Base-by-base conservation (phyloP, 2,113 vertebrate genomes). In the Coturnix japonica region DNA sequence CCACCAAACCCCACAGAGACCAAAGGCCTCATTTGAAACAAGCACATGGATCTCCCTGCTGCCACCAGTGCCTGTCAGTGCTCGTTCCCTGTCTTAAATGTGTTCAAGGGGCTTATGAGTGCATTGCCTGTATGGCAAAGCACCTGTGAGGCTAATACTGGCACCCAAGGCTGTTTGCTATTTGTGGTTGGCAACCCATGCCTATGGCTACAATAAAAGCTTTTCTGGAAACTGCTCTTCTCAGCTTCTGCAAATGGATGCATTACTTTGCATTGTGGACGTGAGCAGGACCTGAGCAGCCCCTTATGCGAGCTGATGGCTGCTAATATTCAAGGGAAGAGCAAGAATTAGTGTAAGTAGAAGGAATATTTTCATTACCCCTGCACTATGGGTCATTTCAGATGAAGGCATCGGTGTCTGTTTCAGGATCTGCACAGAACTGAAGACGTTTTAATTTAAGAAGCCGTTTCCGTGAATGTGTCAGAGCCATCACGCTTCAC, bases 231-330 rank as follows among this genome's bases (percentile, higher is more conserved):
- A 54, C 30, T 39, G 43, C 57, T 46, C 12, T 35, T 35, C 85
- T n/a, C n/a, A 5, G 0, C 13, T 70, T 33, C 66, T 37, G 60
- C 7, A 33, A 69, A 37, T 6, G 30, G 54, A 11, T 0, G 1
- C n/a, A 60, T 59, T 22, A 67, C n/a, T 53, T 49, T 69, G 53
- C 31, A 1, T 33, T 17, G 12, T 9, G 54, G 65, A 30, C 7
- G 4, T 43, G 7, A 30, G 41, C 5, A n/a, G 35, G 43, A 10
- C 3, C 37, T 37, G 37, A 28, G 64, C 9, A 13, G 9, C 35
- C 43, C 14, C 13, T 33, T 25, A 5, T 20, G 73, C 39, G 71
- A 81, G 67, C 46, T 63, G 4, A 17, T 46, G 33, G 26, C 35
- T 81, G 66, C 13, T 54, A 54, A 25, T 25, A 54, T 60, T 73